phyloP scores from a whole-genome alignment of 2,888 invertebrate species.

The Coelogynopora nodosa region DNA sequence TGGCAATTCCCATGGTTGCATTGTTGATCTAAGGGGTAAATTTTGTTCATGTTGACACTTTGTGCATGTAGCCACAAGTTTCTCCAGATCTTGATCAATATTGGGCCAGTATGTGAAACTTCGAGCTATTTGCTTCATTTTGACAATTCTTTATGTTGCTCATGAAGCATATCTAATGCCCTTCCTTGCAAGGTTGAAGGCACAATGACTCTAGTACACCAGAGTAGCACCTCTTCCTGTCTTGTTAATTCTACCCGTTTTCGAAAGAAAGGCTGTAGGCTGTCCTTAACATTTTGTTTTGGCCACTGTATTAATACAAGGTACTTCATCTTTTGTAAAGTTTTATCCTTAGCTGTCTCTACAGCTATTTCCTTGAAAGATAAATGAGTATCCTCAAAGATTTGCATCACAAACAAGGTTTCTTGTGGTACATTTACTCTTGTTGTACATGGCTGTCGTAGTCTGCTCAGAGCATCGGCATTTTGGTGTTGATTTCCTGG shows the following conservation, averaged over 20 bases:
- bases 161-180: conserved; percentile 33
- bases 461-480: not conserved
- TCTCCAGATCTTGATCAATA: conserved; percentile 27
- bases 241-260: not conserved
- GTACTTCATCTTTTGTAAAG: not conserved
- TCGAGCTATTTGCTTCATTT: conserved; percentile 34
- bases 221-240: not conserved
- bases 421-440: not conserved
- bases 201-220: conserved; percentile 12
- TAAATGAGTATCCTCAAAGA: not conserved
- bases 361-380: conserved; percentile 1
- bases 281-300: not conserved
- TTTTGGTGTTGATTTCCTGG: conserved; percentile 9
- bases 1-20: conserved; percentile 36
- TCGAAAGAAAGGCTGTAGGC: not conserved
- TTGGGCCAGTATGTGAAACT: conserved; percentile 32
- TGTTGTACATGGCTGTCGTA: not conserved
- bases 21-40: not conserved
- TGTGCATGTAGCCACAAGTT: not conserved
- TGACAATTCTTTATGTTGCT: conserved; percentile 4
- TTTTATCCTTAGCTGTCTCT: not conserved
- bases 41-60: not conserved
- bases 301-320: conserved; percentile 3
- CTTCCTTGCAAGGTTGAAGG: not conserved
- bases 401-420: not conserved